phyloP scores from a whole-genome alignment of 2,888 invertebrate genomes.

The Amorpha juglandis region DNA sequence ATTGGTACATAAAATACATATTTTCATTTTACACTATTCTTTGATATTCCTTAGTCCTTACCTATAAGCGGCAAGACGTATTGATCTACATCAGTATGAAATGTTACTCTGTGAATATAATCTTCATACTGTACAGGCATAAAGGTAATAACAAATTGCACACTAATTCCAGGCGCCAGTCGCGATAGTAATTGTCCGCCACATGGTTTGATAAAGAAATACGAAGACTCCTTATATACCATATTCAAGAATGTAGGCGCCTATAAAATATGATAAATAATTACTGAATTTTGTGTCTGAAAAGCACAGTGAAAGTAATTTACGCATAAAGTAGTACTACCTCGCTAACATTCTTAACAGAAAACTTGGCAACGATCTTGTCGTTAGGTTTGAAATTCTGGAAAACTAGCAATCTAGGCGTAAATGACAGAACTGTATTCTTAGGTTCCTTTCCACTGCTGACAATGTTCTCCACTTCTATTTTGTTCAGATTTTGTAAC shows the following conservation, averaged over 20 bases:
- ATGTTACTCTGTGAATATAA: conserved; percentile 79
- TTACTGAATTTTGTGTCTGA: not conserved
- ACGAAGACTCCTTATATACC: conserved; percentile 75
- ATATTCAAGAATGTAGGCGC: conserved; percentile 79
- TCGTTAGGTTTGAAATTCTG: conserved; percentile 84
- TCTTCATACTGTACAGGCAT: conserved; percentile 83
- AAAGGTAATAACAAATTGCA: conserved; percentile 86
- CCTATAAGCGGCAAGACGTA: conserved; percentile 86
- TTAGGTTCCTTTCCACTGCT: conserved; percentile 44
- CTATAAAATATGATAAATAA: conserved; percentile 55
- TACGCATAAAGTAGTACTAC: conserved; percentile 55
- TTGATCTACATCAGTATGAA: conserved; percentile 80
- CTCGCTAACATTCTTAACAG: conserved; percentile 83
- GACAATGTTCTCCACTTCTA: conserved; percentile 65
- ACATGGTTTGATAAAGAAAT: conserved; percentile 78
- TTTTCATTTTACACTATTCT: not conserved
- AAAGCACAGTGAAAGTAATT: not conserved
- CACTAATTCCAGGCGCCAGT: conserved; percentile 88
- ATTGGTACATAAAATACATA: not conserved
- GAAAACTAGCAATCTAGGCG: conserved; percentile 84
- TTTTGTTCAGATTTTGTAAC: conserved; percentile 58
- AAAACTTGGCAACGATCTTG: conserved; percentile 76
- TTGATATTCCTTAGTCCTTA: conserved; percentile 48
- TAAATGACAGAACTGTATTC: conserved; percentile 61
- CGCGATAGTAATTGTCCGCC: conserved; percentile 75